Percentiles rank a stretch among this genome's conserved stretches.
These are phyloP conservation scores for Loxodonta africana DNA, from an alignment of 2,113 vertebrate species.

Conservation along the genomic window DNA sequence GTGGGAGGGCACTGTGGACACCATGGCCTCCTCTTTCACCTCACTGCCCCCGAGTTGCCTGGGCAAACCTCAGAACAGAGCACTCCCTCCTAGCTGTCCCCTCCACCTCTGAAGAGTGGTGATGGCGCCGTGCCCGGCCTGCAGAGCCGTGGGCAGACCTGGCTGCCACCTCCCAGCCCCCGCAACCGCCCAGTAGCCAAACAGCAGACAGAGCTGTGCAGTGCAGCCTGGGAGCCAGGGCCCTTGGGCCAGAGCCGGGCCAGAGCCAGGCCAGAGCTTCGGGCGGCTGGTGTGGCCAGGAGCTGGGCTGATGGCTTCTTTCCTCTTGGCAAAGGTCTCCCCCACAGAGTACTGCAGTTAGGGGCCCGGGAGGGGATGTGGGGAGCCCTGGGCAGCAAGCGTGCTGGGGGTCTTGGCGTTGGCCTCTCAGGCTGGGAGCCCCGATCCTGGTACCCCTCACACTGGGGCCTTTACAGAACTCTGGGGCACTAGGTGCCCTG, in stretches of 20 bases:
- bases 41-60: not conserved
- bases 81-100: not conserved
- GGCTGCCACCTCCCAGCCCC: conserved; percentile 25
- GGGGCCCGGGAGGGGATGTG: not conserved
- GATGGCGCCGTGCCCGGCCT: not conserved
- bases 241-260: not conserved
- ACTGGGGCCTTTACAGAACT: not conserved
- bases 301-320: conserved; percentile 61
- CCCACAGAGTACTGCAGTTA: not conserved
- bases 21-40: not conserved
- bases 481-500: fast-evolving
- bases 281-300: conserved; percentile 47
- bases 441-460: not conserved
- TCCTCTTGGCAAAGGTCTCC: conserved; percentile 50
- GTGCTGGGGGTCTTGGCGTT: not conserved
- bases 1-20: not conserved
- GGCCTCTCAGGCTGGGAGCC: not conserved
- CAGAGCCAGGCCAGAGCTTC: not conserved
- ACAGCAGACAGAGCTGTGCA: conserved; percentile 37
- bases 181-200: conserved; percentile 33
- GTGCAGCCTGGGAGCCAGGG: conserved; percentile 43
- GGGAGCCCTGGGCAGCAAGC: not conserved
- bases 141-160: conserved; percentile 28
- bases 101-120: not conserved
- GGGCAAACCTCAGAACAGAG: not conserved